A percentile compares a stretch with the other conserved stretches of the same genome.
Evolutionary conservation across 2,797 vertebrate genomes (phyloP).

Genomic region (Emydoidea blandingii): DNA sequence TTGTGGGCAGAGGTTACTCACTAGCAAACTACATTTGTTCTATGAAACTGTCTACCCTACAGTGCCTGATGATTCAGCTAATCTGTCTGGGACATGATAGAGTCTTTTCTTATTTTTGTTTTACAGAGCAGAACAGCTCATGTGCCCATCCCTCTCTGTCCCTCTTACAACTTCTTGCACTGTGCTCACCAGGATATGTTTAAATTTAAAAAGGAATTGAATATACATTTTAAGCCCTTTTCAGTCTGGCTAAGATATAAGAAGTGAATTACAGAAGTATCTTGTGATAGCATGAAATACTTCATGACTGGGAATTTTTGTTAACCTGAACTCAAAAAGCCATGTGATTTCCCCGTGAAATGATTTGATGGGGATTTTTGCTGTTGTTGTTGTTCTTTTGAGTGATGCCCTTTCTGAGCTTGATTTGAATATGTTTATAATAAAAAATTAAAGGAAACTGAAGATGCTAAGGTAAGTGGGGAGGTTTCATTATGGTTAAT

Average conservation of each 20-base stretch:
- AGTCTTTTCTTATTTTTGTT: conserved; percentile 63
- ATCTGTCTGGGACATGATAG: conserved; percentile 4
- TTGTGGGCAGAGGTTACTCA: conserved; percentile 24
- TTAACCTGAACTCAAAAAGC: conserved; percentile 42
- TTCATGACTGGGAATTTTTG: conserved; percentile 43
- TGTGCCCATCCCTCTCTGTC: conserved; percentile 44
- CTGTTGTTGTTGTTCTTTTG: conserved; percentile 5
- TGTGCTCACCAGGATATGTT: not conserved
- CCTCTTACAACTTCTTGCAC: not conserved
- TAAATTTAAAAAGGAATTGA: not conserved
- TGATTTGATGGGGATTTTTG: conserved; percentile 16
- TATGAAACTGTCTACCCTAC: conserved; percentile 36
- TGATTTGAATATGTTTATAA: not conserved
- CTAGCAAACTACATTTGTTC: conserved; percentile 32
- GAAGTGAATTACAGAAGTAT: conserved; percentile 64
- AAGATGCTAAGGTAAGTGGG: not conserved
- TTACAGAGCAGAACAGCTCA: conserved; percentile 58
- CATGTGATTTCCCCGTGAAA: conserved; percentile 41
- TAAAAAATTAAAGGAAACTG: not conserved
- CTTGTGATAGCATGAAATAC: conserved; percentile 48
- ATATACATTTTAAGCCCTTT: not conserved
- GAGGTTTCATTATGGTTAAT: not conserved
- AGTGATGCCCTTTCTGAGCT: conserved; percentile 35
- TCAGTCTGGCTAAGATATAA: conserved; percentile 27
- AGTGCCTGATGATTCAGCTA: conserved; percentile 56